These are phyloP conservation scores for Potamilus streckersoni DNA, from an alignment of 1,140 invertebrate genomes.

Conservation along the genomic window DNA sequence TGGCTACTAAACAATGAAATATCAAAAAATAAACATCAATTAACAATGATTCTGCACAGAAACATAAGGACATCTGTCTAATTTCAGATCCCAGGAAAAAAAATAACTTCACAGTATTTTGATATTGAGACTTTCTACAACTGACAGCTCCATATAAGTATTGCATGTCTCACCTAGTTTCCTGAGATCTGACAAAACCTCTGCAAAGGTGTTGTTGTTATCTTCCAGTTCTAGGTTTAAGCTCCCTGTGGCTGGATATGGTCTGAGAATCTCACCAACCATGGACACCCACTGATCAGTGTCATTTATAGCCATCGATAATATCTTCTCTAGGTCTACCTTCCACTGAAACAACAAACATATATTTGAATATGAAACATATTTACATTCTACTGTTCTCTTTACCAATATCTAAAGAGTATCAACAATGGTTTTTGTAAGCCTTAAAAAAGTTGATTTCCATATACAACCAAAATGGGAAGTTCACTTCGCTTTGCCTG, in stretches of 20 bases:
- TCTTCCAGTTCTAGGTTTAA: conserved; percentile 89
- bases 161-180: conserved; percentile 74
- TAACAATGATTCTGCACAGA: too few relatives aligned
- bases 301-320: conserved; percentile 88
- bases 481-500: too few relatives aligned
- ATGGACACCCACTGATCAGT: conserved; percentile 97
- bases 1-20: too few relatives aligned
- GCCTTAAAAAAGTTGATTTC: too few relatives aligned
- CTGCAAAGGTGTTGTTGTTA: conserved; percentile 88
- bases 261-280: conserved; percentile 94
- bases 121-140: too few relatives aligned
- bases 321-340: conserved; percentile 90
- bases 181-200: conserved; percentile 87
- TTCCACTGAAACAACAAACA: conserved; percentile 82
- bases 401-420: not conserved
- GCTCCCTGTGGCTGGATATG: conserved; percentile 86
- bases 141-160: too few relatives aligned
- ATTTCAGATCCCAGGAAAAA: too few relatives aligned
- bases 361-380: conserved; percentile 1
- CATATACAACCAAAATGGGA: too few relatives aligned
- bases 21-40: too few relatives aligned
- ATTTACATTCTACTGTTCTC: not conserved
- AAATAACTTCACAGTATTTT: too few relatives aligned
- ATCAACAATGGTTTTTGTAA: not conserved
- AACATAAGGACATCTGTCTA: too few relatives aligned